Percentiles rank a stretch among this genome's conserved stretches.
phyloP scores from a whole-genome alignment of 2,797 vertebrate genomes.

The Eulemur coronatus region DNA sequence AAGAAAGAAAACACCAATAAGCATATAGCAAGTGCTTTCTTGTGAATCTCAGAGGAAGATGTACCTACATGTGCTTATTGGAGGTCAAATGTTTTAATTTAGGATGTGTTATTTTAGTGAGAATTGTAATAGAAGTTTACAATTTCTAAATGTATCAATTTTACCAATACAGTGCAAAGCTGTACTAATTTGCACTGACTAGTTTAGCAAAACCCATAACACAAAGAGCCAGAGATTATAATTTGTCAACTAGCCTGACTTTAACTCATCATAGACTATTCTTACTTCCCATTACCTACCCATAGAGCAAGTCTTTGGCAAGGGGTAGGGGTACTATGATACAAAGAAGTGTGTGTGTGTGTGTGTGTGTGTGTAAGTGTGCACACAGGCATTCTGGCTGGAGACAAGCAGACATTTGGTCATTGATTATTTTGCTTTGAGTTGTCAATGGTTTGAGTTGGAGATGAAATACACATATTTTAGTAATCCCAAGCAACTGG shows the following conservation, averaged over 20 bases:
- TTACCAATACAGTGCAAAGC: neutral
- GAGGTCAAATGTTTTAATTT: neutral
- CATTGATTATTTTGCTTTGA: neutral
- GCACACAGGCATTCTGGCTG: neutral
- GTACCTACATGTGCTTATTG: neutral
- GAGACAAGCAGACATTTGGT: neutral
- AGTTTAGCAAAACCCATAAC: neutral
- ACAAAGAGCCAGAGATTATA: neutral
- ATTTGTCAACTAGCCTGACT: neutral
- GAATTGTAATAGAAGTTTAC: slow-evolving; percentile 27
- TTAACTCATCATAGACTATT: neutral
- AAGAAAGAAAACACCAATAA: neutral
- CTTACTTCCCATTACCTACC: neutral
- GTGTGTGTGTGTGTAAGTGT: neutral
- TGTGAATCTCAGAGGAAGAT: neutral
- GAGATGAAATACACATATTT: neutral
- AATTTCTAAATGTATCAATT: neutral
- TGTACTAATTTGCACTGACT: slow-evolving; percentile 23
- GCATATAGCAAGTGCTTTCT: neutral
- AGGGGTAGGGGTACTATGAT: neutral
- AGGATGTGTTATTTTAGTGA: slow-evolving; percentile 15
- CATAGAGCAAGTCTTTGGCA: neutral
- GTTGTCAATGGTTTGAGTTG: neutral
- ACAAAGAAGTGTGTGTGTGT: neutral
- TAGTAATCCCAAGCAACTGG: neutral